A percentile compares a stretch with the other conserved stretches of the same genome.
Conservation (phyloP, 2,797 vertebrate genomes). For the Oreochromis mossambicus region DNA sequence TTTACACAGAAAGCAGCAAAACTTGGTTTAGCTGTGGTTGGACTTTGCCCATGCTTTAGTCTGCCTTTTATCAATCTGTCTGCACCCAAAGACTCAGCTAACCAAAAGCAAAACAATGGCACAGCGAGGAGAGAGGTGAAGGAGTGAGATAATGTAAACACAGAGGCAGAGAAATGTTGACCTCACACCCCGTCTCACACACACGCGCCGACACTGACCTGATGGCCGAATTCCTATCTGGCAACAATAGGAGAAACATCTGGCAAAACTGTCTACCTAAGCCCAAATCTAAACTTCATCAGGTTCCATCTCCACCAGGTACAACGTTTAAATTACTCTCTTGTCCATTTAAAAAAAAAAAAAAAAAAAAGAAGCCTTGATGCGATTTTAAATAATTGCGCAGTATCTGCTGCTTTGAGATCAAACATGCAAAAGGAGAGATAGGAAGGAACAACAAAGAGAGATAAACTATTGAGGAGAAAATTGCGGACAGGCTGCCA, state of each 20-base stretch:
- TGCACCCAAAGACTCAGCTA: constrained; percentile 47
- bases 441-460: constrained; percentile 56
- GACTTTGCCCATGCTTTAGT: constrained; percentile 26
- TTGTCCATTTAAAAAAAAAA: not conserved
- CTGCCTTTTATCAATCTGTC: constrained; percentile 71
- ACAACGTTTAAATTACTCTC: constrained; percentile 1
- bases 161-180: constrained; percentile 48
- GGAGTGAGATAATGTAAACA: constrained; percentile 57
- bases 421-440: constrained; percentile 43
- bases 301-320: constrained; percentile 13
- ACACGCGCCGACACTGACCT: constrained; percentile 27
- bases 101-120: constrained; percentile 54
- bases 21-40: constrained; percentile 6
- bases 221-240: constrained; percentile 41
- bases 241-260: constrained; percentile 42
- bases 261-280: constrained; percentile 13
- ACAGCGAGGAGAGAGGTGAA: constrained; percentile 34
- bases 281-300: not conserved
- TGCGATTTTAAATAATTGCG: constrained; percentile 42
- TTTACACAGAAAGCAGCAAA: constrained; percentile 26
- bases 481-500: constrained; percentile 54
- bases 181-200: constrained; percentile 42
- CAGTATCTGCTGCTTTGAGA: constrained; percentile 50
- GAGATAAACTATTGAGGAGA: constrained; percentile 42
- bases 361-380: not conserved